phyloP scores from a whole-genome alignment of 2,113 vertebrate species.

The Ptilonorhynchus violaceus region DNA sequence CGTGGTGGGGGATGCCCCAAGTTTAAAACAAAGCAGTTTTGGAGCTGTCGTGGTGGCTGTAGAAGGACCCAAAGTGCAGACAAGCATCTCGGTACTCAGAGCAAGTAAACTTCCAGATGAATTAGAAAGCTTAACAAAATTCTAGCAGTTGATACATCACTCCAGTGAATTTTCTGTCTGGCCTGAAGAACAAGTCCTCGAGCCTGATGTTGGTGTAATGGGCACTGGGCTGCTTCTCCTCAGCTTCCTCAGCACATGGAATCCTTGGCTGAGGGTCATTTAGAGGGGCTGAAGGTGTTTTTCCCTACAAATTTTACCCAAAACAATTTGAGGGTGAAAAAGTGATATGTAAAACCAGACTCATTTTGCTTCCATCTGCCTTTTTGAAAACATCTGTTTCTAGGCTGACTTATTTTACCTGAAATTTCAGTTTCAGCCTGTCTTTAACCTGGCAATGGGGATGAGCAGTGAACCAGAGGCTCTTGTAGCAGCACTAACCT shows the following conservation, averaged over 20 bases:
- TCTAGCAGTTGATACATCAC: not conserved
- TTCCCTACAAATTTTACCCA: not conserved
- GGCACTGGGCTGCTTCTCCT: not conserved
- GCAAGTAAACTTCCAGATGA: not conserved
- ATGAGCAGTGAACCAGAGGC: not conserved
- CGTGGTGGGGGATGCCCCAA: not conserved
- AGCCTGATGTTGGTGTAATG: not conserved
- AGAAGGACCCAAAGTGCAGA: not conserved
- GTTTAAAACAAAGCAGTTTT: not conserved
- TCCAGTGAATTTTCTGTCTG: not conserved
- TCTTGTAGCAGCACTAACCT: not conserved
- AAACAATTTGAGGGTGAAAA: not conserved
- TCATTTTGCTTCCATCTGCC: not conserved
- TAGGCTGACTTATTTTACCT: not conserved
- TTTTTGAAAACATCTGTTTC: not conserved
- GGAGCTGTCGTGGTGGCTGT: rapidly evolving
- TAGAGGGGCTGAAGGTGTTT: not conserved
- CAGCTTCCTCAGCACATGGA: not conserved
- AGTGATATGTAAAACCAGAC: not conserved
- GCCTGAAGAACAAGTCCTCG: not conserved
- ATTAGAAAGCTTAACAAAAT: not conserved
- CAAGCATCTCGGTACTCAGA: rapidly evolving
- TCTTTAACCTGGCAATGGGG: not conserved
- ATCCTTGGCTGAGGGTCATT: not conserved
- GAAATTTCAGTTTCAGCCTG: not conserved